A percentile compares a stretch with the other conserved stretches of the same genome.
Evolutionary conservation across 2,888 invertebrate genomes (phyloP).

Genomic region (Chrysolina oricalcia): DNA sequence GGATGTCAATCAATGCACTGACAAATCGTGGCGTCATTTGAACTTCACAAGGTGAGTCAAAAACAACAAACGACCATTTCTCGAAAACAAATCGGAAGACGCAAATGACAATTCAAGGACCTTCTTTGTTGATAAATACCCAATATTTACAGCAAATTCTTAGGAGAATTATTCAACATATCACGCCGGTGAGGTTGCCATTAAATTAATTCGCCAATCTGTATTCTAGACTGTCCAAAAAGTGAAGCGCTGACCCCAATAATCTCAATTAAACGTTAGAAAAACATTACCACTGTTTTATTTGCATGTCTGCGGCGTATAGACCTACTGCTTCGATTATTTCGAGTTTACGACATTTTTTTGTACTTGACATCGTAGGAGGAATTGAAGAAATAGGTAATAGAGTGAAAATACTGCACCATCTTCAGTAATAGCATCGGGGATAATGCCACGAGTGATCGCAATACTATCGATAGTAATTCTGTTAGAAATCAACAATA

Average conservation of each 20-base stretch:
- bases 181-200: neutral
- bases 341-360: conserved; percentile 14
- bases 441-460: too few species aligned
- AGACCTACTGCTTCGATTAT: neutral
- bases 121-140: conserved; percentile 8
- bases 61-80: conserved; percentile 2
- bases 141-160: neutral
- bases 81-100: conserved; percentile 4
- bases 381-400: neutral
- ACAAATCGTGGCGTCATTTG: too few species aligned
- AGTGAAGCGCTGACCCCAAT: conserved; percentile 14
- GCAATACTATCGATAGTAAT: too few species aligned
- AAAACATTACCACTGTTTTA: conserved; percentile 2
- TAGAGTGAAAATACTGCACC: too few species aligned
- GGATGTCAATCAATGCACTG: too few species aligned
- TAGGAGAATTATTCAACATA: neutral
- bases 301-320: neutral
- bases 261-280: neutral
- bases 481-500: too few species aligned
- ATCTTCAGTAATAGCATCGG: too few species aligned
- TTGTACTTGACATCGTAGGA: neutral
- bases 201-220: conserved; percentile 9
- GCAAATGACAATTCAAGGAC: neutral
- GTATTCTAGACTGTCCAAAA: neutral
- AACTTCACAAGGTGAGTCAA: neutral